phyloP scores from a whole-genome alignment of 1,140 invertebrate species.

The Drosophila sturtevanti region DNA sequence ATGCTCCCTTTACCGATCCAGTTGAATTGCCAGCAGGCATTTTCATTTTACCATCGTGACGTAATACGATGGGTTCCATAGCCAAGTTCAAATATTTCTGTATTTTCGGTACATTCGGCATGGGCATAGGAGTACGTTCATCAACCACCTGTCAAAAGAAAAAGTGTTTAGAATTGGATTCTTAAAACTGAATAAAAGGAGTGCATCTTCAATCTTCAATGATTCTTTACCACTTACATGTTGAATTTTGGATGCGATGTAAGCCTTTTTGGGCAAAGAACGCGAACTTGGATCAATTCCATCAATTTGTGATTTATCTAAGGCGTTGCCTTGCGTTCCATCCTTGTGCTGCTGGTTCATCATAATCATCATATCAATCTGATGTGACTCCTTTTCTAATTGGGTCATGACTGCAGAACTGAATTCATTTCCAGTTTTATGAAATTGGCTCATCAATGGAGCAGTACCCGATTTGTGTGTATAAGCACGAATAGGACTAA shows the following conservation, averaged over 20 bases:
- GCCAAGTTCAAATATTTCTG: conserved; percentile 74
- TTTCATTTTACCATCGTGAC: conserved; percentile 78
- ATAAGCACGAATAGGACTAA: conserved; percentile 82
- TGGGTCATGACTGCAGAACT: conserved; percentile 45
- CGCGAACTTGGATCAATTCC: conserved; percentile 28
- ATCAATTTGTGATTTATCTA: background rate
- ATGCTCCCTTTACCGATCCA: too few species aligned
- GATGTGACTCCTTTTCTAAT: conserved; percentile 59
- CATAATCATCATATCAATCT: conserved; percentile 39
- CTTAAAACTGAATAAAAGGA: too few species aligned
- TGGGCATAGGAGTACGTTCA: conserved; percentile 69
- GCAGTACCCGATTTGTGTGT: conserved; percentile 80
- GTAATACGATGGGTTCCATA: conserved; percentile 65
- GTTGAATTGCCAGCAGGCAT: conserved; percentile 16
- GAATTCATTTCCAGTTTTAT: conserved; percentile 39
- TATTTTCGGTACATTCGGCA: conserved; percentile 69
- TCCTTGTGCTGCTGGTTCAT: background rate
- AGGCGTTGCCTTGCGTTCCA: background rate
- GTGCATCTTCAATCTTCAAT: too few species aligned
- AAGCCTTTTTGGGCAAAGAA: conserved; percentile 75
- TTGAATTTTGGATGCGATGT: conserved; percentile 74
- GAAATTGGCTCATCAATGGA: conserved; percentile 66
- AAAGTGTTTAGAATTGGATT: background rate
- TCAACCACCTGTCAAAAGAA: conserved; percentile 61
- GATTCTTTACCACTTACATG: conserved; percentile 63